Evolutionary conservation across 2,888 invertebrate species (phyloP).

Genomic region (Trypoxylon attenuatum): DNA sequence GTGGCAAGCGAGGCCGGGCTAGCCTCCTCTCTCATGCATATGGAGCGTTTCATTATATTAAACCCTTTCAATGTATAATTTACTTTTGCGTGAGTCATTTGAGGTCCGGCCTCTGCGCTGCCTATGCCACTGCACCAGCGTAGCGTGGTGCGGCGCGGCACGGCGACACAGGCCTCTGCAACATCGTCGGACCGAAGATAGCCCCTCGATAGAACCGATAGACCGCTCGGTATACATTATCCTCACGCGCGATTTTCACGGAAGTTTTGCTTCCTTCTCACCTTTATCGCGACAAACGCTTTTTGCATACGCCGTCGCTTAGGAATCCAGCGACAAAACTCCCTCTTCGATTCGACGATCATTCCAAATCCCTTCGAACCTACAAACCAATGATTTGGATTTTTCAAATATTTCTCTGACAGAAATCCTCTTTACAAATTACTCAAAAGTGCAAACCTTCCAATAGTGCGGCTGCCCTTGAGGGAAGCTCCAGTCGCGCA

Average conservation of each 20-base stretch:
- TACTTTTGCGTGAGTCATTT: conserved; percentile 82
- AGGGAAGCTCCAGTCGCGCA: too few species aligned
- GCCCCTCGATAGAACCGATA: conserved; percentile 45
- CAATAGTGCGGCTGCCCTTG: too few species aligned
- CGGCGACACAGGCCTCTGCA: conserved; percentile 45
- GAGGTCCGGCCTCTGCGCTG: conserved; percentile 66
- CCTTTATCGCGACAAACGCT: conserved; percentile 64
- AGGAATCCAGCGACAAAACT: too few species aligned
- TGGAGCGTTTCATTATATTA: conserved; percentile 82
- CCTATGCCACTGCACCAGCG: conserved; percentile 1
- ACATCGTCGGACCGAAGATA: conserved; percentile 51
- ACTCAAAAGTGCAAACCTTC: too few species aligned
- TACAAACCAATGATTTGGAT: too few species aligned
- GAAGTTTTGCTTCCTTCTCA: conserved; percentile 62
- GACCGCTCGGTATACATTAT: conserved; percentile 63
- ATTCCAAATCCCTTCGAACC: too few species aligned
- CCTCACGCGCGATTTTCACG: conserved; percentile 67
- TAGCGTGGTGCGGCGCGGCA: not conserved
- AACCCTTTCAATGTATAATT: conserved; percentile 82
- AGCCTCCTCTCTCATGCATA: conserved; percentile 78
- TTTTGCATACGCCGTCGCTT: conserved; percentile 44
- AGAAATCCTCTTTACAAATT: too few species aligned
- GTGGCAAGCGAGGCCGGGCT: conserved; percentile 66
- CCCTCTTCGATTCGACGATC: too few species aligned
- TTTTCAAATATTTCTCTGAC: too few species aligned